Evolutionary conservation across 2,797 vertebrate genomes (phyloP), one percentile per base, ranked within the genome.

Genomic region (Hyperoplus lanceolatus): DNA sequence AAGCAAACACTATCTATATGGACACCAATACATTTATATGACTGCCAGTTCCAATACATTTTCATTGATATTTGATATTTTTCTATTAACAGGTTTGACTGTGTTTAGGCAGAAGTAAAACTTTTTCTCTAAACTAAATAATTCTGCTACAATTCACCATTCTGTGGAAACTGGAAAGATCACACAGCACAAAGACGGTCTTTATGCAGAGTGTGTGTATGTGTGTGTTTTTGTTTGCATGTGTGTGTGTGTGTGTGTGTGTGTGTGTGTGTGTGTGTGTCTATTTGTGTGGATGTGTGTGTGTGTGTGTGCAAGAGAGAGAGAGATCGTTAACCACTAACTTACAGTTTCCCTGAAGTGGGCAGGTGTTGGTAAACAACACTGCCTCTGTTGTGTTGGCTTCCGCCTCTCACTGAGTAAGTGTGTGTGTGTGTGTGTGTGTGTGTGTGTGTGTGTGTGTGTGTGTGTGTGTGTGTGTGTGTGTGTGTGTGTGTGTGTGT

Each of bases 351-450:
- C 3, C 61, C 49, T 80, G 73, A 59, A 72, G 60, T 60, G 55
- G 60, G 75, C 84, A 86, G 84, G 81, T 86, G 81, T 62, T 63
- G 42, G 46, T 63, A 54, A 69, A 83, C 84, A 83, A 80, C 63
- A 61, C 66, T 0, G 48, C 75, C 61, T 75, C 81, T 83, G 75
- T 86, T 79, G 54, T 79, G 54, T 50, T 16, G 1, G 60, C 73
- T 85, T 71, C 69, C 29, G 39, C 64, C 42, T 9, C 55, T 41
- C 5, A 21, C 61, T 38, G 10, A 49, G 42, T 55, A 36, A 54
- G 55, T 53, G 76, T 54, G 41, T 55, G 53, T 45, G 45, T 70
- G 36, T 21, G 8, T 39, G 68, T 38, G 10, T 56, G 42, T 55
- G 42, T 60, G 55, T 53, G 76, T 54, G 41, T 55, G 53, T 45